These are phyloP conservation scores for Dicyrtoma fusca DNA, from an alignment of 2,888 invertebrate species.

Conservation along the genomic window DNA sequence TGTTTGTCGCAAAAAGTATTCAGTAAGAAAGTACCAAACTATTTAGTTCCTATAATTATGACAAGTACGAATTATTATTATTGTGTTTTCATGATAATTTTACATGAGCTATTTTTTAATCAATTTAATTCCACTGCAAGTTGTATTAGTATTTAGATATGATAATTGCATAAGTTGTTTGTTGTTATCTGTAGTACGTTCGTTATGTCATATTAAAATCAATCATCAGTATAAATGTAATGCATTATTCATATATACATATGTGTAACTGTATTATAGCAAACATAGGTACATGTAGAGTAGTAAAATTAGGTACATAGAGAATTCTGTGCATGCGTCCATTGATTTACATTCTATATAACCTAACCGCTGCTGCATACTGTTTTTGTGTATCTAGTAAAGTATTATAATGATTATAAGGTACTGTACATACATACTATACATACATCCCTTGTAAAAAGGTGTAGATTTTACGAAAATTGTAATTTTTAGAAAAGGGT, in stretches of 20 bases:
- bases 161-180: constrained; percentile 1
- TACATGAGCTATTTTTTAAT: constrained; percentile 6
- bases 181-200: no score
- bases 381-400: no score
- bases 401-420: background rate
- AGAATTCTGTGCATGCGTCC: no score
- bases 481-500: constrained; percentile 6
- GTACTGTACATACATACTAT: background rate
- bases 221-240: no score
- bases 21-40: constrained; percentile 18
- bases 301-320: no score
- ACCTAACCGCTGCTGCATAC: no score
- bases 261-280: no score
- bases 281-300: no score
- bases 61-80: background rate
- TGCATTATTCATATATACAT: no score
- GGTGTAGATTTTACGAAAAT: constrained; percentile 3
- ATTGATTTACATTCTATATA: no score
- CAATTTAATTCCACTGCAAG: background rate
- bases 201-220: no score
- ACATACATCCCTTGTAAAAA: background rate
- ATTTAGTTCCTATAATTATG: constrained; percentile 17
- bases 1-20: background rate
- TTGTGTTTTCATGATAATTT: background rate
- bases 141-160: background rate